Percentiles rank a stretch among this genome's conserved stretches.
These are phyloP conservation scores for Papilio aristodemus DNA, from an alignment of 1,140 invertebrate species.

Conservation along the genomic window DNA sequence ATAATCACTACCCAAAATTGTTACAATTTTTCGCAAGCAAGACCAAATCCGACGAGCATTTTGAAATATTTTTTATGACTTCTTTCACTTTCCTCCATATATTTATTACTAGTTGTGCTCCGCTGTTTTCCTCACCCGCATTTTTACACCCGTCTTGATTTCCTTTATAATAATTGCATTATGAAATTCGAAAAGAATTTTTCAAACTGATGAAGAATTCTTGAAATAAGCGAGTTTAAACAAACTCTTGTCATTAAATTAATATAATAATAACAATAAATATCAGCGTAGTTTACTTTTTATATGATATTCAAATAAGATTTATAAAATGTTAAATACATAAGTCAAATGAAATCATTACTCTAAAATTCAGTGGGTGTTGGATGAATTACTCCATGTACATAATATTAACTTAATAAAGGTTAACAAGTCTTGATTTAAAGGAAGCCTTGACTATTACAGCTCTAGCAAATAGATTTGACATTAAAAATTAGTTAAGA, in stretches of 20 bases:
- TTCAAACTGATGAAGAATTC: too few species aligned
- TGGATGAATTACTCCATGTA: slow-evolving; percentile 11
- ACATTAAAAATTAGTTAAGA: neutral
- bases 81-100: neutral
- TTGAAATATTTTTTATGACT: neutral
- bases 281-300: too few species aligned
- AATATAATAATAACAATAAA: too few species aligned
- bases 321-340: neutral
- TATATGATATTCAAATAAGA: neutral
- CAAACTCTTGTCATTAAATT: too few species aligned
- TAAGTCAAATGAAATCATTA: neutral
- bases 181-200: too few species aligned
- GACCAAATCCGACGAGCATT: neutral
- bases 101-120: too few species aligned
- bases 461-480: slow-evolving; percentile 5
- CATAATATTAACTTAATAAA: slow-evolving; percentile 11
- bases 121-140: too few species aligned
- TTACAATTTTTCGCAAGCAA: neutral
- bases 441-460: neutral
- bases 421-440: slow-evolving; percentile 11
- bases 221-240: too few species aligned
- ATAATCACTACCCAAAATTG: neutral
- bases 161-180: too few species aligned
- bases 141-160: too few species aligned
- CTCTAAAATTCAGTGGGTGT: slow-evolving; percentile 1